Evolutionary conservation across 2,888 invertebrate genomes (phyloP).

Genomic region (Drosophila lacicola): DNA sequence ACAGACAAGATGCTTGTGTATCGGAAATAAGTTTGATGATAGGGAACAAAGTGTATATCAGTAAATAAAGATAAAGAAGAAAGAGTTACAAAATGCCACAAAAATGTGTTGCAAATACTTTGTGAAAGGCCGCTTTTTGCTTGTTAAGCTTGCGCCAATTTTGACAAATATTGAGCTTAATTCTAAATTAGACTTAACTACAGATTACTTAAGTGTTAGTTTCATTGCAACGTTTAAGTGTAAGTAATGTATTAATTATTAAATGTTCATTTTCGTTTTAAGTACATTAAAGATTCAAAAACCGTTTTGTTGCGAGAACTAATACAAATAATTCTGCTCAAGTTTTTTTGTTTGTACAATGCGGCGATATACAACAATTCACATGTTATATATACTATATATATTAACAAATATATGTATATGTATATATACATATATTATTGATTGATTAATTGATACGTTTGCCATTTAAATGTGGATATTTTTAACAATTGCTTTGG

Average conservation of each 20-base stretch:
- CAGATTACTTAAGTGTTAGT: slow-evolving; percentile 53
- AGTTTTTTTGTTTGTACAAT: slow-evolving; percentile 60
- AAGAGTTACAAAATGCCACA: not conserved
- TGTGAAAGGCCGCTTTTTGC: slow-evolving; percentile 35
- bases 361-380: slow-evolving; percentile 51
- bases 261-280: slow-evolving; percentile 33
- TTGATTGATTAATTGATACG: slow-evolving; percentile 58
- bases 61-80: not conserved
- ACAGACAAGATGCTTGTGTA: not conserved
- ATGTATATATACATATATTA: slow-evolving; percentile 25
- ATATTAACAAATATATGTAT: slow-evolving; percentile 13
- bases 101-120: slow-evolving; percentile 29
- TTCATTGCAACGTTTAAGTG: slow-evolving; percentile 51
- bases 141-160: slow-evolving; percentile 36
- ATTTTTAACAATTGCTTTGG: slow-evolving; percentile 67
- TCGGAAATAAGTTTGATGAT: not conserved
- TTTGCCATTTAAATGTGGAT: slow-evolving; percentile 55
- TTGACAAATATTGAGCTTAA: slow-evolving; percentile 31
- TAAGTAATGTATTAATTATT: slow-evolving; percentile 15
- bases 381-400: slow-evolving; percentile 25
- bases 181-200: slow-evolving; percentile 43
- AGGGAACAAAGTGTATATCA: not conserved
- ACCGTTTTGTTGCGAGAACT: slow-evolving; percentile 27
- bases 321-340: slow-evolving; percentile 35
- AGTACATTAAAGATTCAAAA: slow-evolving; percentile 48